These are phyloP conservation scores for Bombyx mandarina DNA, from an alignment of 1,140 invertebrate species.

Conservation along the genomic window DNA sequence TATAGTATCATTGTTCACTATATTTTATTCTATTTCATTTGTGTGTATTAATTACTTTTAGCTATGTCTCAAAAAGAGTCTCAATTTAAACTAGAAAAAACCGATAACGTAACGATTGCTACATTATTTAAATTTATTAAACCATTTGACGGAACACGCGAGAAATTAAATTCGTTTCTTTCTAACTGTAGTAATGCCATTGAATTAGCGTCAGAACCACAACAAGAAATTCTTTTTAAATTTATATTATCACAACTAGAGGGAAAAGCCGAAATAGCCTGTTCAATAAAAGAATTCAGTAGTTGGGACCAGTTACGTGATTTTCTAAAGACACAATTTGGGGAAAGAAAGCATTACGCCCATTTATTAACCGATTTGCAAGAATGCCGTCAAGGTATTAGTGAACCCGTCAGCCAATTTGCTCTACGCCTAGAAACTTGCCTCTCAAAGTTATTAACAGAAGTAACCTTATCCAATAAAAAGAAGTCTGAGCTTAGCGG, in stretches of 20 bases:
- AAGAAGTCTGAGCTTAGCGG: too few species aligned
- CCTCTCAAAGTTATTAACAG: too few species aligned
- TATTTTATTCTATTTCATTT: background rate
- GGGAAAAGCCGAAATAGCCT: background rate
- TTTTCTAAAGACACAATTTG: too few species aligned
- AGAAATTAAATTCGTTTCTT: conserved; percentile 10
- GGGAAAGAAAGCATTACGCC: too few species aligned
- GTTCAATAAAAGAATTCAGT: conserved; percentile 1
- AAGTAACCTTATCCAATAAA: too few species aligned
- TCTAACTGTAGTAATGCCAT: conserved; percentile 5
- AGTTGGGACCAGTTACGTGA: too few species aligned
- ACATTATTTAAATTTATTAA: conserved; percentile 18
- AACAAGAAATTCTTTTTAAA: conserved; percentile 13
- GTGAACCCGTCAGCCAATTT: background rate
- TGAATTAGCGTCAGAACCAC: background rate
- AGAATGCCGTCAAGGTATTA: too few species aligned
- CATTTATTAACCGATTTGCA: too few species aligned
- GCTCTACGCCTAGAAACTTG: background rate
- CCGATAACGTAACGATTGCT: too few species aligned
- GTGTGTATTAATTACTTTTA: background rate
- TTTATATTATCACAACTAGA: conserved; percentile 10
- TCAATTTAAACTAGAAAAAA: too few species aligned
- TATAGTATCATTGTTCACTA: conserved; percentile 1
- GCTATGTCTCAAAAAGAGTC: too few species aligned
- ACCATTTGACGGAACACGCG: conserved; percentile 8